Evolutionary conservation across 2,888 invertebrate species (phyloP), one percentile per base, ranked within the genome.

Genomic region (Nomada goodeniana): DNA sequence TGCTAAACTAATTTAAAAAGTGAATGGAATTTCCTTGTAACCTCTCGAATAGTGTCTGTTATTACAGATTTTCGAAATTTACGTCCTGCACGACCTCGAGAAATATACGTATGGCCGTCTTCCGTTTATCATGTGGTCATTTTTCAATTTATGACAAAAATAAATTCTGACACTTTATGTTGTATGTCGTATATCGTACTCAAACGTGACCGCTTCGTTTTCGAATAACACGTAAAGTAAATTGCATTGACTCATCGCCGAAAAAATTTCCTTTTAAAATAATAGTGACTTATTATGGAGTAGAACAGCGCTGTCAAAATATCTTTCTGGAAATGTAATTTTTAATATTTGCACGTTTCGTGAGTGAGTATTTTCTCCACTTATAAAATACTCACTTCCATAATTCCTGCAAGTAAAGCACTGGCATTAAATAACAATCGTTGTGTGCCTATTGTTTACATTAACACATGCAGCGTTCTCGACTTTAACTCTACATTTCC

Each of bases 51-150:
- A 5, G 15, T 7, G 1, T 18, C 13, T 2, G 50, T 61, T 72
- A 36, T 36, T 36, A 36, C 36, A 64, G n/a, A n/a, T 7, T 29
- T 44, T 36, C n/a, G 36, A 63, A 42, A 53, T 53, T 57, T 72
- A 1, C n/a, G 47, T 10, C 13, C 4, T 10, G n/a, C 26, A 36
- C 9, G 36, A 18, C 64, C 50, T 50, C 44, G 47, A 47, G 57
- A 57, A 3, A 13, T 23, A 23, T 29, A 15, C 71, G 47, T 53
- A 36, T 52, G 50, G 10, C 47, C 15, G 4, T 13, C 55, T 36
- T 63, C 47, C 63, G 42, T 52, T 47, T 44, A 61, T 47, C 11
- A 9, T 11, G n/a, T 36, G 29, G 44, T 9, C 29, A 23, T 42
- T 18, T 44, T 70, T 9, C 36, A 55, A 70, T 20, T 42, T 63